Percentiles rank a stretch among this genome's conserved stretches.
Conservation (phyloP, 2,888 invertebrate genomes). For the Arctia plantaginis region DNA sequence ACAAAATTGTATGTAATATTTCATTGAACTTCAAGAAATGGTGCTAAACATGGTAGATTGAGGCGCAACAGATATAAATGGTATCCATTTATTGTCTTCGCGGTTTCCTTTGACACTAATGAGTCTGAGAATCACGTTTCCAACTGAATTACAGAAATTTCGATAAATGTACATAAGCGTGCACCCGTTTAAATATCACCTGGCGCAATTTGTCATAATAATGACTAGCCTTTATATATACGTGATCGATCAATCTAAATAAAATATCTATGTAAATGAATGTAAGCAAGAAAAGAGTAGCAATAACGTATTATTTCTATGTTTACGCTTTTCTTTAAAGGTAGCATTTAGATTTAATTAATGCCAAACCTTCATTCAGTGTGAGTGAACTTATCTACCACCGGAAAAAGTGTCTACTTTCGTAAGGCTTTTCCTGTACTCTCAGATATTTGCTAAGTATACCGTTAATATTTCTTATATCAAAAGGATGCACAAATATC, state of each 20-base stretch:
- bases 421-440: neutral
- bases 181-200: constrained; percentile 28
- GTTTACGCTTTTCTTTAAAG: neutral
- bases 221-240: constrained; percentile 16
- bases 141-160: constrained; percentile 56
- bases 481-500: neutral
- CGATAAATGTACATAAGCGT: constrained; percentile 47
- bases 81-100: constrained; percentile 62
- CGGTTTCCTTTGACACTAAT: constrained; percentile 63
- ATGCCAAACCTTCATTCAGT: neutral
- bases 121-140: constrained; percentile 60
- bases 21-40: constrained; percentile 50
- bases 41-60: constrained; percentile 61
- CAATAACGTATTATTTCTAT: neutral
- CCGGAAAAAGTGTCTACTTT: too few relatives aligned
- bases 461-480: neutral
- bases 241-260: neutral
- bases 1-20: constrained; percentile 56
- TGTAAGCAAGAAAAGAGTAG: neutral
- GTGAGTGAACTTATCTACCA: neutral
- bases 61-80: constrained; percentile 64
- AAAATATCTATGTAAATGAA: too few relatives aligned
- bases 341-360: neutral
- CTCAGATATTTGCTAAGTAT: too few relatives aligned
- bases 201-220: constrained; percentile 36